Base-by-base conservation (phyloP, 1,140 invertebrate species). In the Brachionus rubens region DNA sequence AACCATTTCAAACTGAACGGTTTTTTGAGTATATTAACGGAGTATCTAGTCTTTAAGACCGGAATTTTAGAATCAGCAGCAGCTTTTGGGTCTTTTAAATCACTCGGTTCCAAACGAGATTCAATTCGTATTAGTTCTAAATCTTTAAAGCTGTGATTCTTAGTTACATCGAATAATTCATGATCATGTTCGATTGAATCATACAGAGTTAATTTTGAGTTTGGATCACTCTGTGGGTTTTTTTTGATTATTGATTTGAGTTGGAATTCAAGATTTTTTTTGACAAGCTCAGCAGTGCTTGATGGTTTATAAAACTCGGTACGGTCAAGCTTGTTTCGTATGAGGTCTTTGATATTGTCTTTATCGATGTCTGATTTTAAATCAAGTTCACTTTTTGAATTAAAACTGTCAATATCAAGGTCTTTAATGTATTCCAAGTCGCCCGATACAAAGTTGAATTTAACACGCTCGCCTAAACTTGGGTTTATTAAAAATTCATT, bases 1-100 rank as follows among this genome's bases (percentile, higher is more conserved):
- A 72, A 7, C 68, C 68, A 72, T 21, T 72, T 72, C 50, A 72
- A 50, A n/a, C 68, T 72, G 14, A 50, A 50, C 10, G 68, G 68
- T 16, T 72, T 72, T 54, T 72, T 72, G 1, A 72, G 16, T 19
- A 72, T 30, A 48, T 50, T 41, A 6, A 72, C 68, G 12, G 28
- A 33, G 5, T 72, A 72, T 40, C 19, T 72, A 5, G 46, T 72
- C 9, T 72, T 72, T 9, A 72, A n/a, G 28, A 72, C n/a, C 9
- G 68, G 46, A 14, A 72, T 72, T 72, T 72, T 48, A 6, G 68
- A 33, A 0, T 72, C 26, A 26, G 26, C 14, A 1, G 24, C 46
- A 33, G 68, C 30, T n/a, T 28, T 50, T 36, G 46, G 68, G n/a
- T 72, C 68, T 28, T 72, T 72, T 19, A 72, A 41, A 24, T 48